These are phyloP conservation scores for Luscinia megarhynchos DNA, from an alignment of 2,797 vertebrate genomes.

Conservation along the genomic window DNA sequence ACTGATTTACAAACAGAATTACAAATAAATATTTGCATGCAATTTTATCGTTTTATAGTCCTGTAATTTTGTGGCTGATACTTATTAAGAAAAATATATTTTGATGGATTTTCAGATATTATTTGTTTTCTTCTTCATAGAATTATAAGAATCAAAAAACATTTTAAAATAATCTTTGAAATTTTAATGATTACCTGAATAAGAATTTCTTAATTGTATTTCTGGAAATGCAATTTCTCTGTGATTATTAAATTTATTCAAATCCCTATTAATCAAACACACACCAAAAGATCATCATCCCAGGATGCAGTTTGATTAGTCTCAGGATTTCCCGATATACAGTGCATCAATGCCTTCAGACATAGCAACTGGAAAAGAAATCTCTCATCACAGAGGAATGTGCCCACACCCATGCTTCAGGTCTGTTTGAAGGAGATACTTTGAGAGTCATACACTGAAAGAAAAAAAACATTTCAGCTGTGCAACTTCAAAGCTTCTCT, in stretches of 20 bases:
- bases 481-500: constrained; percentile 5
- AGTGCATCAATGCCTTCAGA: background rate
- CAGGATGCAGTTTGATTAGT: background rate
- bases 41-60: background rate
- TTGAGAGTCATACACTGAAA: background rate
- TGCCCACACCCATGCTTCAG: background rate
- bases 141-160: background rate
- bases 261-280: background rate
- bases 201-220: background rate
- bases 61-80: background rate
- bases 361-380: background rate
- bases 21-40: background rate
- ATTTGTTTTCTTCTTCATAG: background rate
- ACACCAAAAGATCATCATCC: background rate
- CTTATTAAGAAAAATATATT: background rate
- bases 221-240: background rate
- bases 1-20: background rate
- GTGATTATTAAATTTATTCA: background rate
- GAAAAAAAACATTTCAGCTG: background rate
- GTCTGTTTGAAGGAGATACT: background rate
- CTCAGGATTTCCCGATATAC: background rate
- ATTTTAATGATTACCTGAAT: background rate
- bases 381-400: background rate
- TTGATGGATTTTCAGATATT: background rate
- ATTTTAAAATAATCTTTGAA: background rate